Conservation (phyloP, 30 jellyfish, hydroid and myxozoan species). For the Nemopilema nomurai region DNA sequence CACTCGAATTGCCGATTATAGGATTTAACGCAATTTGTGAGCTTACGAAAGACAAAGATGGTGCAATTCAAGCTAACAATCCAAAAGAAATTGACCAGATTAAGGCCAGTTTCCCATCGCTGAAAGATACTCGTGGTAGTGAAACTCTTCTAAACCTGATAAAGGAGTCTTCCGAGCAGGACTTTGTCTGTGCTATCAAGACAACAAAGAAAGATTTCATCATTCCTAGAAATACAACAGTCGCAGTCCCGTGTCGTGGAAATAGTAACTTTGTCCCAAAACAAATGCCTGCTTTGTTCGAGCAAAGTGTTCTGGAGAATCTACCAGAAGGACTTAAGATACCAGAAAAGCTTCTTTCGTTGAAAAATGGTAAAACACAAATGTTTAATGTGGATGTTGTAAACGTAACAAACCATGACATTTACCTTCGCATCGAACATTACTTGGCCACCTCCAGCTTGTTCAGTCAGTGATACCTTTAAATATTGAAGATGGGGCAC, state of each 20-base stretch:
- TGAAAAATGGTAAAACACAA: too few species aligned
- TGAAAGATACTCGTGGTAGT: constrained; percentile 7
- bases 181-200: constrained; percentile 13
- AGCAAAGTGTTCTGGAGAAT: too few species aligned
- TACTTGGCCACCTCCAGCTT: not conserved
- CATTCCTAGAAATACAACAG: not conserved
- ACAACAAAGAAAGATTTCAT: constrained; percentile 16
- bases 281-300: constrained; percentile 18
- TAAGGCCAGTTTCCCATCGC: constrained; percentile 18
- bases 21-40: constrained; percentile 38
- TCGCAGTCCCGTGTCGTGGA: constrained; percentile 12
- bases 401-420: too few species aligned
- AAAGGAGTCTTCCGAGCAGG: constrained; percentile 6
- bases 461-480: not conserved
- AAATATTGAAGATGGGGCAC: not conserved
- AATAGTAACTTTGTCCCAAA: not conserved
- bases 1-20: constrained; percentile 31
- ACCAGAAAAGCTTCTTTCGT: too few species aligned
- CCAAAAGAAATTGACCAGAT: not conserved
- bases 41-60: constrained; percentile 13
- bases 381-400: too few species aligned
- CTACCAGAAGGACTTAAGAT: too few species aligned
- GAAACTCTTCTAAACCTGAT: not conserved
- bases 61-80: not conserved
- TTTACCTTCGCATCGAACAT: too few species aligned